Base-by-base conservation (phyloP, 2,797 vertebrate species). In the Heteromormyrus szaboi region DNA sequence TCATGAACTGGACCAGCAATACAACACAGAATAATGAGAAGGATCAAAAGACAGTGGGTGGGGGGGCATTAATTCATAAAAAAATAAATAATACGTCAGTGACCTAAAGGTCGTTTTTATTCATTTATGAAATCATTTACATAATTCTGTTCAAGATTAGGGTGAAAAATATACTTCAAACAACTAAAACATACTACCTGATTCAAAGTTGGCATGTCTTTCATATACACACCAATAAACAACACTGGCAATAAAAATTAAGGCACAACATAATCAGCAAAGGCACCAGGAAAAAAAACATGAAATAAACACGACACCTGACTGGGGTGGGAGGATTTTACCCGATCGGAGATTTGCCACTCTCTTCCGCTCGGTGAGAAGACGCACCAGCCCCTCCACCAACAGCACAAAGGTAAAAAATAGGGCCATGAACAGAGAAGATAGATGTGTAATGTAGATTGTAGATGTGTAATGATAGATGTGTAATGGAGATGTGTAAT, bases 261-360 rank as follows among this genome's bases (percentile, higher is more conserved):
- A 89, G 84, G 88, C 88, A 86, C 59, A 86, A 86, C 14, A 29
- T 51, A 89, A 46, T 56, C 51, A 85, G 46, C 44, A 72, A 86
- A 85, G 81, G 88, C 88, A 89, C 81, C 83, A 48, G 79, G 29
- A 17, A 6, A 50, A 85, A 53, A 68, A 53, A 56, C 17, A n/a
- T 79, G 17, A 76, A 72, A 29, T 12, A 68, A 68, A 68, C 48
- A 51, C 29, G 4, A 53, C 44, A 83, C 72, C 5, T 19, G 51
- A n/a, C 44, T 29, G n/a, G n/a, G 5, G 62, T 33, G 85, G 22
- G 44, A 54, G 51, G 72, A 25, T 25, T 12, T 44, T 7, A 84
- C 81, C 81, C 50, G 81, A 11, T 37, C 14, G 62, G 68, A 19
- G 14, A 41, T 41, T 76, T 76, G 68, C 29, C 11, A 17, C 12